Evolutionary conservation across 2,888 invertebrate genomes (phyloP).

Genomic region (Gonocerus acuteangulatus): DNA sequence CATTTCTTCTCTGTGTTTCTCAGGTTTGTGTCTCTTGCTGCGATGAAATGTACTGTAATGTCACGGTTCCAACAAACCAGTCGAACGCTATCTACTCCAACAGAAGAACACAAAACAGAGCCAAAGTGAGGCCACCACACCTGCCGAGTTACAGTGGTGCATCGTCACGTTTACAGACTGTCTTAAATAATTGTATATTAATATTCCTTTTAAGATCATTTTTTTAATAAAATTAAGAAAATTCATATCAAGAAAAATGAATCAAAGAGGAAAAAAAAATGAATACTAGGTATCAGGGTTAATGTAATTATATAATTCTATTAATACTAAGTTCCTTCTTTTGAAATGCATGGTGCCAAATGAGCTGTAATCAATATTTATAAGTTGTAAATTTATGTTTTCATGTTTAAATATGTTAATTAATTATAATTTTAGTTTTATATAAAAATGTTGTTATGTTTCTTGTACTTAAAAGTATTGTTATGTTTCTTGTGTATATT

Average conservation of each 20-base stretch:
- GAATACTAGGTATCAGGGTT: not conserved
- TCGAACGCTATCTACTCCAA: slow-evolving; percentile 50
- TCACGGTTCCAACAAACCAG: slow-evolving; percentile 53
- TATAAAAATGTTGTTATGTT: not conserved
- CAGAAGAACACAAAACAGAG: slow-evolving; percentile 44
- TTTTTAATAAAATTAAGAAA: not conserved
- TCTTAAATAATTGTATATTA: not conserved
- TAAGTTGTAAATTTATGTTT: not conserved
- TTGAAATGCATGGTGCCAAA: not conserved
- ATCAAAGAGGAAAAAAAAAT: not conserved
- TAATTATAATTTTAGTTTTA: not conserved
- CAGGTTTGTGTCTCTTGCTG: slow-evolving; percentile 58
- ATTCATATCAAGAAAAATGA: not conserved
- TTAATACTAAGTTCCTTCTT: not conserved
- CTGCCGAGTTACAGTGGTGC: not conserved
- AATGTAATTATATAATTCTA: not conserved
- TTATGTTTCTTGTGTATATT: too few relatives aligned
- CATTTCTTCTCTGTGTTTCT: too few relatives aligned
- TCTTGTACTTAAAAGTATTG: too few relatives aligned
- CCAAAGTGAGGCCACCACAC: slow-evolving; percentile 28
- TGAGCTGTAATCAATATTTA: not conserved
- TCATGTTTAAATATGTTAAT: too few relatives aligned
- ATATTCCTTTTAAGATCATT: not conserved
- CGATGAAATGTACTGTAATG: slow-evolving; percentile 56
- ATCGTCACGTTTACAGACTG: not conserved